These are phyloP conservation scores for Cancer borealis DNA, from an alignment of 2,888 invertebrate species.

Conservation along the genomic window DNA sequence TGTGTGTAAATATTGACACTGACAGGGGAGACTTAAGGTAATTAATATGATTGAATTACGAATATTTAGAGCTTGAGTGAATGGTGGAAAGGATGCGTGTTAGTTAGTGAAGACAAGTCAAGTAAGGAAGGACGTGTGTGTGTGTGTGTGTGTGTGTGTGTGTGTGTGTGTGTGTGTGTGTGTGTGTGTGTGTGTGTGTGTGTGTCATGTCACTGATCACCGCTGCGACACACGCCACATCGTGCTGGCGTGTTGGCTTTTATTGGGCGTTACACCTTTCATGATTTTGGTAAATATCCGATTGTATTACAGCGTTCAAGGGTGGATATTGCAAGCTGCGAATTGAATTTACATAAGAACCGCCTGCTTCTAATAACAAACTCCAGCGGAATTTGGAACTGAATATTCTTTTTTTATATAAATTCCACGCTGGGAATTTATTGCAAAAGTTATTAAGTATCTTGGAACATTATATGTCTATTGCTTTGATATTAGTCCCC, in stretches of 20 bases:
- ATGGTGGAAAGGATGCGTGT: background rate
- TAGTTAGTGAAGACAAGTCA: background rate
- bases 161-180: background rate
- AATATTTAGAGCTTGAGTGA: background rate
- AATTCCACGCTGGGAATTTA: background rate
- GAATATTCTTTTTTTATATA: background rate
- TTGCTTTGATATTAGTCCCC: background rate
- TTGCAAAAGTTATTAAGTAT: conserved; percentile 4
- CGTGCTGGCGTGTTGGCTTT: background rate
- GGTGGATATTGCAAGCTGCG: background rate
- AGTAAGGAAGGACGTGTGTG: too few species aligned
- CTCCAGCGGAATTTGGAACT: background rate
- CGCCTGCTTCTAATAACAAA: conserved; percentile 21
- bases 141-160: background rate
- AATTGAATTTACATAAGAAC: conserved; percentile 37
- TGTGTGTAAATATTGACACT: background rate
- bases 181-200: too few species aligned
- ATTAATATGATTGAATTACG: background rate
- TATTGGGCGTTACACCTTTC: conserved; percentile 21
- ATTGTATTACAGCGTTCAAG: background rate
- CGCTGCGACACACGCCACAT: too few species aligned
- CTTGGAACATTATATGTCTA: background rate
- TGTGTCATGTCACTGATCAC: background rate
- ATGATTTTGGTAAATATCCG: conserved; percentile 12
- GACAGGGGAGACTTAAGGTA: background rate